These are phyloP conservation scores for Isotomurus palustris DNA, from an alignment of 2,888 invertebrate genomes.

Conservation along the genomic window DNA sequence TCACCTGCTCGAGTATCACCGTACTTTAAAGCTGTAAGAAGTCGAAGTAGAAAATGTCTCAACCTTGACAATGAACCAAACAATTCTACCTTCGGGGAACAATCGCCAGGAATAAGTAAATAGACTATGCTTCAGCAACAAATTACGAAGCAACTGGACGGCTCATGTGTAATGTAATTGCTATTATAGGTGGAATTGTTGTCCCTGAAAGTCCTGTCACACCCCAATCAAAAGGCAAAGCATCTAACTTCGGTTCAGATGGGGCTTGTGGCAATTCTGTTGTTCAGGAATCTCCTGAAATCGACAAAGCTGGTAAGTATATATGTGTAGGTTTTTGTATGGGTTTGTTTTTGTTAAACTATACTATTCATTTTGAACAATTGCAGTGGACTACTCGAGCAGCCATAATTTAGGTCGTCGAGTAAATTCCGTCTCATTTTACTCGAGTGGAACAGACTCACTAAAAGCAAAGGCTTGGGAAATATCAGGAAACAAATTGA, in stretches of 20 bases:
- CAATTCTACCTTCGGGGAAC: background rate
- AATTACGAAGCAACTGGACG: background rate
- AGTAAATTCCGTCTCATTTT: slow-evolving; percentile 30
- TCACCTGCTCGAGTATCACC: slow-evolving; percentile 17
- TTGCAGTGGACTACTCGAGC: too few relatives aligned
- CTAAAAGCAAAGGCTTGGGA: slow-evolving; percentile 35
- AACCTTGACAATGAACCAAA: slow-evolving; percentile 9
- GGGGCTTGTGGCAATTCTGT: slow-evolving; percentile 15
- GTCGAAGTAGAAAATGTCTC: slow-evolving; percentile 13
- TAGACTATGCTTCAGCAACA: background rate
- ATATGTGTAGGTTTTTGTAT: background rate
- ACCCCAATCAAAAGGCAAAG: slow-evolving; percentile 16
- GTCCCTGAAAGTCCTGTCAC: slow-evolving; percentile 34
- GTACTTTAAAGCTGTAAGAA: slow-evolving; percentile 24
- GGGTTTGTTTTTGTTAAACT: background rate
- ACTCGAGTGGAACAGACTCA: slow-evolving; percentile 15
- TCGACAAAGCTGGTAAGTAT: slow-evolving; percentile 24
- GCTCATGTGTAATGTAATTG: background rate
- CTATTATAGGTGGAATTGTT: slow-evolving; percentile 13
- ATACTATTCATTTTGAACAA: background rate
- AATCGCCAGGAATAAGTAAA: slow-evolving; percentile 2
- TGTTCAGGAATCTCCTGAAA: slow-evolving; percentile 31
- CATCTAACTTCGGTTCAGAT: slow-evolving; percentile 3
- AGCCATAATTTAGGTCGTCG: slow-evolving; percentile 7
- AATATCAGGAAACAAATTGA: slow-evolving; percentile 35